phyloP scores from a whole-genome alignment of 92 coral and sea anemone species.

The Umimayanthus chanpuru region DNA sequence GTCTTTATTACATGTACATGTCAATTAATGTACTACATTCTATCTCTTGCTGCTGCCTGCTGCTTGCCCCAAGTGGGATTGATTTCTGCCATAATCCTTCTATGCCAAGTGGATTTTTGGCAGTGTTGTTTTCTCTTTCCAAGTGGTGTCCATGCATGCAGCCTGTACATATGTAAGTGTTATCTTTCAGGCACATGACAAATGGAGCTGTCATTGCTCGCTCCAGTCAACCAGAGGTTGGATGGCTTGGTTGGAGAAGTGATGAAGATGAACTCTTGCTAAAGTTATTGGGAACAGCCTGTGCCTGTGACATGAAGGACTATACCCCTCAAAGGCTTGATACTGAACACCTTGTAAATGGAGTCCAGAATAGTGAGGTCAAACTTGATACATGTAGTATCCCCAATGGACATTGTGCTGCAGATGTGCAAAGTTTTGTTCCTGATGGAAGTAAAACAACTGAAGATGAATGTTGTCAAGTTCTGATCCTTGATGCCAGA shows the following conservation, averaged over 20 bases:
- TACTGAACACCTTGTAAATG: constrained; percentile 29
- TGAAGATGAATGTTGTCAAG: constrained; percentile 53
- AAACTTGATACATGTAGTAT: neutral
- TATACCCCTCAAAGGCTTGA: constrained; percentile 30
- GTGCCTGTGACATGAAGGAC: constrained; percentile 48
- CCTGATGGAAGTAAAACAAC: neutral
- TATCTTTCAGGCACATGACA: constrained; percentile 66
- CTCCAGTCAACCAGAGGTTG: constrained; percentile 95
- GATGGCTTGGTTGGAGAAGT: constrained; percentile 92
- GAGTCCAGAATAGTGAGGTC: constrained; percentile 39
- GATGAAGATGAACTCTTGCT: constrained; percentile 80
- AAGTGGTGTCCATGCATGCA: too few species aligned
- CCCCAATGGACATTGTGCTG: constrained; percentile 31
- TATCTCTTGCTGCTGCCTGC: too few species aligned
- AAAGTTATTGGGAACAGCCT: constrained; percentile 83
- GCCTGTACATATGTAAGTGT: neutral
- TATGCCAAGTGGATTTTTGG: too few species aligned
- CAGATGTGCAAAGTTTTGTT: neutral
- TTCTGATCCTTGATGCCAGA: constrained; percentile 89
- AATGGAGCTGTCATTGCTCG: constrained; percentile 96
- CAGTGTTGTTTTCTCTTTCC: too few species aligned
- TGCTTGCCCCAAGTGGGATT: too few species aligned
- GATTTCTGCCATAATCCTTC: too few species aligned
- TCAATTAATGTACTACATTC: too few species aligned
- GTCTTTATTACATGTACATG: too few species aligned